These are phyloP conservation scores for Galagoides demidoff DNA, from an alignment of 2,797 vertebrate genomes.

Conservation along the genomic window DNA sequence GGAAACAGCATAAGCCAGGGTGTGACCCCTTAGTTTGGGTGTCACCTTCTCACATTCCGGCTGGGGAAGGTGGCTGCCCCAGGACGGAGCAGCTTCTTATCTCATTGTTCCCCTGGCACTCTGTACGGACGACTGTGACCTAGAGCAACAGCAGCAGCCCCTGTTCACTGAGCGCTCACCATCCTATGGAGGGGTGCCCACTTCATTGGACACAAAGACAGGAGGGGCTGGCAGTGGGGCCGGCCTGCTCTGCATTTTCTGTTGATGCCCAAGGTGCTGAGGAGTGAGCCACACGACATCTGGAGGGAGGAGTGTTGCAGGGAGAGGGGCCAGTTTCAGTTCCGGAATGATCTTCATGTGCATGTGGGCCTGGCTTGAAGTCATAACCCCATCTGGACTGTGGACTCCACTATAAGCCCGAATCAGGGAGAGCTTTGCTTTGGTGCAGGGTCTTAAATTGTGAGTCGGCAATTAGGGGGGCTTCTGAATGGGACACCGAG, in stretches of 20 bases:
- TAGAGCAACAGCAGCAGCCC: background rate
- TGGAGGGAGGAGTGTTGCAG: background rate
- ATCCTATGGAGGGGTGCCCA: rapidly evolving
- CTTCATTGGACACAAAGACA: background rate
- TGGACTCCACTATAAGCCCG: rapidly evolving
- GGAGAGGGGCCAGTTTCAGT: rapidly evolving
- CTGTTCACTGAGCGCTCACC: rapidly evolving
- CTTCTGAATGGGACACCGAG: background rate
- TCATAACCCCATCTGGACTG: rapidly evolving
- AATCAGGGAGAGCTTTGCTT: background rate
- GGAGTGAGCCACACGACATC: background rate
- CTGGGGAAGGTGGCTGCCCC: background rate
- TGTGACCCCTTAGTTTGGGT: background rate
- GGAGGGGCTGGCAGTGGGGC: too few species aligned
- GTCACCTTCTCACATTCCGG: too few species aligned
- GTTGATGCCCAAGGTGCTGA: background rate
- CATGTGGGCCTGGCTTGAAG: rapidly evolving
- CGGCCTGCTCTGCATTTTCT: rapidly evolving
- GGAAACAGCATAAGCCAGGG: background rate
- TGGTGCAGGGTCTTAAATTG: background rate
- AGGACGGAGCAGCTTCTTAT: background rate
- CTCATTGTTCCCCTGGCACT: background rate
- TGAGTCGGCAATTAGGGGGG: rapidly evolving
- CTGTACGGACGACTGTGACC: too few species aligned
- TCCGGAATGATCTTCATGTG: background rate